phyloP scores from a whole-genome alignment of 2,113 vertebrate genomes.

The Nothocercus julius region DNA sequence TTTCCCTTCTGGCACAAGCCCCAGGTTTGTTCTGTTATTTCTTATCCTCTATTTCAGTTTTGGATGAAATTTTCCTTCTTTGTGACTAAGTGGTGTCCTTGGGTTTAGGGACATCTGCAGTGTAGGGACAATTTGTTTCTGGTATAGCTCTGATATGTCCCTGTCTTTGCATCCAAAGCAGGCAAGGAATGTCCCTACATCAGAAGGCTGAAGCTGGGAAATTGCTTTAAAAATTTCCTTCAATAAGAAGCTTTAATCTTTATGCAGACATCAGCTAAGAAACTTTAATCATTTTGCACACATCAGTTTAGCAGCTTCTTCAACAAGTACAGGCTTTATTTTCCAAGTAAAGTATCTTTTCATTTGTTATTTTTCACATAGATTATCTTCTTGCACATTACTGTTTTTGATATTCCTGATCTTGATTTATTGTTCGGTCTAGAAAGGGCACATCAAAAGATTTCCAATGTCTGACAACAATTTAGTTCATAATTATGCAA shows the following conservation, averaged over 20 bases:
- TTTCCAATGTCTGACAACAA: constrained; percentile 24
- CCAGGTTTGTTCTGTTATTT: neutral
- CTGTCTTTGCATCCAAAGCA: neutral
- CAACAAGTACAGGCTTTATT: neutral
- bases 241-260: neutral
- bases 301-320: neutral
- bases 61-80: neutral
- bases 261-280: neutral
- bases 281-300: neutral
- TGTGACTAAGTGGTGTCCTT: neutral
- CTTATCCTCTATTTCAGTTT: neutral
- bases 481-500: constrained; percentile 27
- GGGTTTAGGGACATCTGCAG: neutral
- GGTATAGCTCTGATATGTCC: neutral
- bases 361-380: neutral
- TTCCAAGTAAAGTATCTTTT: neutral
- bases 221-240: neutral
- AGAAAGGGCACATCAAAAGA: constrained; percentile 10
- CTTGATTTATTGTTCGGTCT: constrained; percentile 27
- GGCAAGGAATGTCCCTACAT: neutral
- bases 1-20: neutral
- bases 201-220: neutral
- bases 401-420: constrained; percentile 21
- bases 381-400: neutral
- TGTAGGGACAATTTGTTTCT: neutral